Evolutionary conservation across 1,140 invertebrate genomes (phyloP).

Genomic region (Lepidotrigona ventralis): DNA sequence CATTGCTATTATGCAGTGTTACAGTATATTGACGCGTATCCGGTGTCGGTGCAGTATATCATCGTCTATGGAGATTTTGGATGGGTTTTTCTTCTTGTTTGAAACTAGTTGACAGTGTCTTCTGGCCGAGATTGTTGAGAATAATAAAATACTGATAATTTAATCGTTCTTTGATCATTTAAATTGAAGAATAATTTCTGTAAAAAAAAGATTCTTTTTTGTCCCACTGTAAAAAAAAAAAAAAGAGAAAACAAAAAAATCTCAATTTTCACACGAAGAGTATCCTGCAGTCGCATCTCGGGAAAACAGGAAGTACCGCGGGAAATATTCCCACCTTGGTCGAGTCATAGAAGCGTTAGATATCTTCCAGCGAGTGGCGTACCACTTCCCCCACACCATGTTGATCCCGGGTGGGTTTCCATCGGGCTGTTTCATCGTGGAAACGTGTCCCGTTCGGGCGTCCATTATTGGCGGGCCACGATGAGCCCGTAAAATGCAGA

Average conservation of each 20-base stretch:
- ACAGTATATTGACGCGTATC: too few species aligned
- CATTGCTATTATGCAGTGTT: neutral
- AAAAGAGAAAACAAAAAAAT: neutral
- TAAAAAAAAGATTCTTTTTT: too few species aligned
- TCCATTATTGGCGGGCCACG: conserved; percentile 36
- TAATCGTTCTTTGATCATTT: too few species aligned
- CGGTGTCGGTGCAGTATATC: too few species aligned
- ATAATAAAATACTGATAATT: too few species aligned
- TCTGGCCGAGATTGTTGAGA: too few species aligned
- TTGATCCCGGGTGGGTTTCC: neutral
- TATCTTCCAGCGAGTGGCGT: neutral
- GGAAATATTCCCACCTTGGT: conserved; percentile 8
- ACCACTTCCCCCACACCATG: neutral
- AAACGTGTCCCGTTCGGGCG: conserved; percentile 14
- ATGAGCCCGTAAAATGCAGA: conserved; percentile 31
- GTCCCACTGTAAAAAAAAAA: too few species aligned
- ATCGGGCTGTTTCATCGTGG: neutral
- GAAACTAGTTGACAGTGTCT: too few species aligned
- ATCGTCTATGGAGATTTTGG: neutral
- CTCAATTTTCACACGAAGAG: neutral
- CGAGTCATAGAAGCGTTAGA: neutral
- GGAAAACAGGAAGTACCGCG: neutral
- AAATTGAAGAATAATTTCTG: too few species aligned
- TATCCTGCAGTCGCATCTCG: neutral
- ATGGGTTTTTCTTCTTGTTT: neutral